These are phyloP conservation scores for Rynchops niger DNA, from an alignment of 2,113 vertebrate genomes.

Conservation along the genomic window DNA sequence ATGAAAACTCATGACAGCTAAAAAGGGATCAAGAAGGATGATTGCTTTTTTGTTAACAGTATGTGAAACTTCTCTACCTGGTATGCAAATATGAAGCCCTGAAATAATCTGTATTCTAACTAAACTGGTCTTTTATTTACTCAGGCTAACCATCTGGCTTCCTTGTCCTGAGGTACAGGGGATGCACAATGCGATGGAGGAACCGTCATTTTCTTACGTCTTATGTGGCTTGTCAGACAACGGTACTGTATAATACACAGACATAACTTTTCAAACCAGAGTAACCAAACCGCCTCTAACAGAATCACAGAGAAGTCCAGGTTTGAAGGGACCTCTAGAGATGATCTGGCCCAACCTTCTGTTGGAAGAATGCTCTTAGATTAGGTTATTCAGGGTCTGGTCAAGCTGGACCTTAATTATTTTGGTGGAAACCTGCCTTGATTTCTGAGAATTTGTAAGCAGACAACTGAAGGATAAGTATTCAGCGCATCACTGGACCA, in stretches of 20 bases:
- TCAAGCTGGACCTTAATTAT: neutral
- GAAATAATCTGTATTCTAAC: neutral
- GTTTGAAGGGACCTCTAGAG: neutral
- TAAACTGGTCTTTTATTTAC: neutral
- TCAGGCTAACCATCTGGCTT: neutral
- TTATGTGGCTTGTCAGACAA: neutral
- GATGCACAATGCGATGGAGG: neutral
- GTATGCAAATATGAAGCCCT: neutral
- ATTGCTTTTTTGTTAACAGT: neutral
- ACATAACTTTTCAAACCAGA: neutral
- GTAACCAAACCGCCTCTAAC: neutral
- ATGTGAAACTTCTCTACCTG: neutral
- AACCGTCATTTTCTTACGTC: rapidly evolving
- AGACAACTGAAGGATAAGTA: neutral
- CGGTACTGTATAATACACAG: neutral
- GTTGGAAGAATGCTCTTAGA: neutral
- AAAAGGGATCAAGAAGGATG: neutral
- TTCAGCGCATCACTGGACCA: neutral
- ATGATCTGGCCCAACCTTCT: neutral
- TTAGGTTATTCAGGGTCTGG: neutral
- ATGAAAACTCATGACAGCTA: neutral
- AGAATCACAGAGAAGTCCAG: neutral
- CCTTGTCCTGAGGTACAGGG: neutral
- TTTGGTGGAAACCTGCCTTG: neutral
- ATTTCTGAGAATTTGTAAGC: neutral